Conservation (phyloP, 1,140 invertebrate species). For the Drosophila melanica region DNA sequence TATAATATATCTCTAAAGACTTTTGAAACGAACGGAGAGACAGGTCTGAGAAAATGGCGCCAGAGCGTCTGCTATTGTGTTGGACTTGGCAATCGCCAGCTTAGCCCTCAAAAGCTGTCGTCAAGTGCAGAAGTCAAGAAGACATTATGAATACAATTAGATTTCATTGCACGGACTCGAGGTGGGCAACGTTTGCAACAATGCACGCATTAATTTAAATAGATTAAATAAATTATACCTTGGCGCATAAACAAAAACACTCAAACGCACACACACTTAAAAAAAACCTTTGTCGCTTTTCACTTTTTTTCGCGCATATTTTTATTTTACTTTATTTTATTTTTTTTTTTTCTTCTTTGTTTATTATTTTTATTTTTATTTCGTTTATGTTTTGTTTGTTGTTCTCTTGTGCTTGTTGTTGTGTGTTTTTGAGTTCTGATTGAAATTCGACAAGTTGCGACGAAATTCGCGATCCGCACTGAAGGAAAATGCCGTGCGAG, state of each 20-base stretch:
- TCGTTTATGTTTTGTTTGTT: background rate
- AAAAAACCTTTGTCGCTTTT: constrained; percentile 16
- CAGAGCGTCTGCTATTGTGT: constrained; percentile 33
- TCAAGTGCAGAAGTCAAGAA: background rate
- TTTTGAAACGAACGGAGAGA: background rate
- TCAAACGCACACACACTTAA: constrained; percentile 1
- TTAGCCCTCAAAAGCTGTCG: background rate
- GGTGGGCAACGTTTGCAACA: constrained; percentile 36
- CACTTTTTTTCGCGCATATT: constrained; percentile 13
- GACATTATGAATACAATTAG: background rate
- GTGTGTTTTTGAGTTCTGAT: constrained; percentile 9
- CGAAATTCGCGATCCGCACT: constrained; percentile 6
- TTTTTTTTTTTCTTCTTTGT: background rate
- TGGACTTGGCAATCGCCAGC: constrained; percentile 24
- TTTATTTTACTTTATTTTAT: constrained; percentile 5
- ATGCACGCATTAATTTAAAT: background rate
- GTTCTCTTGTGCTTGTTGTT: background rate
- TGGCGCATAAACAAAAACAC: background rate
- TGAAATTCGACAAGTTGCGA: constrained; percentile 14
- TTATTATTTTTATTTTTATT: constrained; percentile 1
- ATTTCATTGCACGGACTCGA: background rate
- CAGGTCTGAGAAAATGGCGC: constrained; percentile 28
- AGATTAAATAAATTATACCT: background rate
- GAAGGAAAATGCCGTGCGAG: constrained; percentile 24
- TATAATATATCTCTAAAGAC: background rate